phyloP scores from a whole-genome alignment of 2,113 vertebrate genomes.

The Pavo muticus region DNA sequence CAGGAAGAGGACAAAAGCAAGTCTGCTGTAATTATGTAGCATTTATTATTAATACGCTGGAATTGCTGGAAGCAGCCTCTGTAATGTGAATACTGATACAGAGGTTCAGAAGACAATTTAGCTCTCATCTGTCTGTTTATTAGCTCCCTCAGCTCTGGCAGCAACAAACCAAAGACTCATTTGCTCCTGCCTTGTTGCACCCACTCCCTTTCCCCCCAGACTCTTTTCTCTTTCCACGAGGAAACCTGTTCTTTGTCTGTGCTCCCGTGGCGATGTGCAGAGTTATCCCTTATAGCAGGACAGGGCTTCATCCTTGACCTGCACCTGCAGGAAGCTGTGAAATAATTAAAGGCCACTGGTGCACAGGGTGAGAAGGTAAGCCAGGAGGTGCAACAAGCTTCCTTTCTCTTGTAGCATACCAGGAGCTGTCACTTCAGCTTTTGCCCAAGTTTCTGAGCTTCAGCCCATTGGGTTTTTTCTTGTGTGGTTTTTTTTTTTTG shows the following conservation, averaged over 20 bases:
- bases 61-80: conserved; percentile 85
- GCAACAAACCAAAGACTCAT: conserved; percentile 37
- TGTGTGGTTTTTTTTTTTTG: neutral
- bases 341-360: neutral
- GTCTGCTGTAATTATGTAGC: conserved; percentile 82
- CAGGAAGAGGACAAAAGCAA: conserved; percentile 78
- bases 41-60: conserved; percentile 87
- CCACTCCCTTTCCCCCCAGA: neutral
- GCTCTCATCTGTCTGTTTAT: conserved; percentile 69
- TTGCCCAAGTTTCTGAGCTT: neutral
- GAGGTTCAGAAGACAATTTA: conserved; percentile 71
- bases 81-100: conserved; percentile 79
- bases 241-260: neutral
- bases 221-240: neutral
- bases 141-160: conserved; percentile 51
- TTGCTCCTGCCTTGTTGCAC: conserved; percentile 46
- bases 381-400: neutral
- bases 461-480: neutral
- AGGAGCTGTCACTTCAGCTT: neutral
- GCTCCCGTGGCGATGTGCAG: rapidly evolving
- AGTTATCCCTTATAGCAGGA: neutral
- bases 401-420: neutral
- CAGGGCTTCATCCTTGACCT: neutral
- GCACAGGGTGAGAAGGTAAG: neutral
- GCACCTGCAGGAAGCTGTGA: neutral